phyloP scores from a whole-genome alignment of 2,888 invertebrate species.

The Temnothorax rugatulus region DNA sequence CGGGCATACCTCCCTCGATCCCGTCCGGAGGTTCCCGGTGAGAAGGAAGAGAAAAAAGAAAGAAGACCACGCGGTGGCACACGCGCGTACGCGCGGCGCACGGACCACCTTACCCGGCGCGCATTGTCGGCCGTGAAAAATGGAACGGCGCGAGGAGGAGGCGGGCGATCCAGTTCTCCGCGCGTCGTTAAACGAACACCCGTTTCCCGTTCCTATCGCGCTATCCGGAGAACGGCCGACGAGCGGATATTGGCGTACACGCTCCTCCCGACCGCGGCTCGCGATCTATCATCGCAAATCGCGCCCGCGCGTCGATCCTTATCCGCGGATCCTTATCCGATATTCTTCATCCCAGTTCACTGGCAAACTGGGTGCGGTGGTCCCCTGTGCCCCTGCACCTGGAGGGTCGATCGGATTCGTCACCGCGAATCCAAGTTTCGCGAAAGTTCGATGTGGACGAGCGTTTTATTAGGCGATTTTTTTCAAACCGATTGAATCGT shows the following conservation, averaged over 20 bases:
- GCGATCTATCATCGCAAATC: slow-evolving; percentile 22
- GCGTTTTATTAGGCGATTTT: not conserved
- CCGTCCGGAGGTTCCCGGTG: not conserved
- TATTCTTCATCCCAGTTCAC: not conserved
- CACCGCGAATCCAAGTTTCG: too few relatives aligned
- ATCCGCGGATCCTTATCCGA: too few relatives aligned
- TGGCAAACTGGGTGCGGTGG: not conserved
- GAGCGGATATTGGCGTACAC: slow-evolving; percentile 1
- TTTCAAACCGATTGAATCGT: not conserved
- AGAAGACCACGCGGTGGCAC: not conserved
- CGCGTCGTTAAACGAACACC: slow-evolving; percentile 2
- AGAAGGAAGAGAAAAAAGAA: too few relatives aligned
- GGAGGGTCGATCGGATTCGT: too few relatives aligned
- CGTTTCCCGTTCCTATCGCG: slow-evolving; percentile 10
- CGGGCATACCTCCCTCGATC: not conserved
- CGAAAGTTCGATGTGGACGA: too few relatives aligned
- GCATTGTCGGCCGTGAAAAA: slow-evolving; percentile 32
- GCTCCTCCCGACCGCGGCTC: slow-evolving; percentile 3
- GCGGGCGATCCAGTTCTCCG: slow-evolving; percentile 21
- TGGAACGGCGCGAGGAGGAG: not conserved
- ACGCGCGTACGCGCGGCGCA: not conserved
- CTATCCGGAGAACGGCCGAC: slow-evolving; percentile 28
- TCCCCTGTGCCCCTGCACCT: not conserved
- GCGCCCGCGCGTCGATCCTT: not conserved
- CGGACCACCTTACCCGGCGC: not conserved